Conservation (phyloP, 2,888 invertebrate species). For the Dorcus hopei region DNA sequence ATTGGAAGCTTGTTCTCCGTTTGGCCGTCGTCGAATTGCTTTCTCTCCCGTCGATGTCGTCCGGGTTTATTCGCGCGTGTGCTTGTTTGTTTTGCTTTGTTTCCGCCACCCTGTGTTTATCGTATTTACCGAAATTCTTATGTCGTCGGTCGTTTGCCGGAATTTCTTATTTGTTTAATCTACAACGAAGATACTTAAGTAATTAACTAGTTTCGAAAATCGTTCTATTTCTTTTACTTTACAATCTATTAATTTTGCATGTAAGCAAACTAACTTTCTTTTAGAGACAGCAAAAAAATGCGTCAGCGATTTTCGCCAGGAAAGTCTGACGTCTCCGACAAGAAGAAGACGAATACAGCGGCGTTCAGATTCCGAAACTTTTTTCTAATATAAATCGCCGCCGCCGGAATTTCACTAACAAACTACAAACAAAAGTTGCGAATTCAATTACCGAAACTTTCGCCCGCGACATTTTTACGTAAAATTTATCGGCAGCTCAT, state of each 20-base stretch:
- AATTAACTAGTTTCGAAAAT: too few relatives aligned
- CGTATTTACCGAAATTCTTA: too few relatives aligned
- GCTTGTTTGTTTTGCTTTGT: background rate
- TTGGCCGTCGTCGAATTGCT: background rate
- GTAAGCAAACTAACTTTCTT: too few relatives aligned
- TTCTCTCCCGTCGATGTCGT: background rate
- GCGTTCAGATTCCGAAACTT: background rate
- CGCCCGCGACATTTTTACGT: conserved; percentile 34
- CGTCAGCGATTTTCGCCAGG: too few relatives aligned
- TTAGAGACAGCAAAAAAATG: too few relatives aligned
- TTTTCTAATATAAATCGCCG: background rate
- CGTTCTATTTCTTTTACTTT: too few relatives aligned
- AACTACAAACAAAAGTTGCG: conserved; percentile 15
- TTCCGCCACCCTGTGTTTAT: background rate
- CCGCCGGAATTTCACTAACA: background rate
- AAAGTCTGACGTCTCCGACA: too few relatives aligned
- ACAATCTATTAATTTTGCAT: too few relatives aligned
- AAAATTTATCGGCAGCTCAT: conserved; percentile 34
- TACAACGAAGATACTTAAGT: background rate
- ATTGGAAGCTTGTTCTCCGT: conserved; percentile 1
- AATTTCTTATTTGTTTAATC: background rate
- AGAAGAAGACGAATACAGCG: too few relatives aligned
- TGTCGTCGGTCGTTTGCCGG: background rate
- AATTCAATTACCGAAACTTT: conserved; percentile 37
- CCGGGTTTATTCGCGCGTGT: conserved; percentile 1